Evolutionary conservation across 2,888 invertebrate genomes (phyloP), one percentile per base, ranked within the genome.

Genomic region (Antitype chi): DNA sequence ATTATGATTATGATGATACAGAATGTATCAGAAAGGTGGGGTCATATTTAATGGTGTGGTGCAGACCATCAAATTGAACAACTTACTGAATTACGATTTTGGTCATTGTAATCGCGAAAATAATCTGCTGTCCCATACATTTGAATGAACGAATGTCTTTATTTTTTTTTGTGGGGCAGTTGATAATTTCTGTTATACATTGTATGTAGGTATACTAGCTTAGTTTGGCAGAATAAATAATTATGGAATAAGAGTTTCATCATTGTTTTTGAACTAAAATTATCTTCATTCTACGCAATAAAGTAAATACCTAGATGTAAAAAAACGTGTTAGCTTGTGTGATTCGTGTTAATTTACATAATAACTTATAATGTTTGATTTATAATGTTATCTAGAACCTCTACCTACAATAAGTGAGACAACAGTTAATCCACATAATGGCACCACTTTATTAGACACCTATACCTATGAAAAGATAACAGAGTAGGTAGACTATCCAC

Each of bases 311-410:
- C 43, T 49, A 38, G 17, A 59, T 57, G 38, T 17, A 55, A 57
- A 38, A 38, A n/a, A 38, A n/a, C 17, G 20, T 32, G 53, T 55
- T 72, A 55, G n/a, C 72, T 28, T n/a, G 9, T 17, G 17, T 64
- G 25, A 47, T 64, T 25, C 11, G 6, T 52, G n/a, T 71, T 52
- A 52, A 64, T 64, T 28, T 23, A 74, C 20, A 28, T 38, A 67
- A 9, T 25, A 57, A n/a, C 32, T 25, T 38, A 1, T 3, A 25
- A n/a, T n/a, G 38, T 38, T 38, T 38, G 43, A 60, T 60, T 32
- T 62, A 32, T 25, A 47, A 47, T 25, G 28, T 25, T 76, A 76
- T 53, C 43, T 43, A 8, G 53, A 64, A 23, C 43, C 28, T 75
- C n/a, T n/a, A 2, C 5, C 6, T n/a, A 25, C 23, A 59, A 52